Percentiles rank a stretch among this genome's conserved stretches.
Evolutionary conservation across 2,797 vertebrate species (phyloP).

Genomic region (Mastacembelus armatus): DNA sequence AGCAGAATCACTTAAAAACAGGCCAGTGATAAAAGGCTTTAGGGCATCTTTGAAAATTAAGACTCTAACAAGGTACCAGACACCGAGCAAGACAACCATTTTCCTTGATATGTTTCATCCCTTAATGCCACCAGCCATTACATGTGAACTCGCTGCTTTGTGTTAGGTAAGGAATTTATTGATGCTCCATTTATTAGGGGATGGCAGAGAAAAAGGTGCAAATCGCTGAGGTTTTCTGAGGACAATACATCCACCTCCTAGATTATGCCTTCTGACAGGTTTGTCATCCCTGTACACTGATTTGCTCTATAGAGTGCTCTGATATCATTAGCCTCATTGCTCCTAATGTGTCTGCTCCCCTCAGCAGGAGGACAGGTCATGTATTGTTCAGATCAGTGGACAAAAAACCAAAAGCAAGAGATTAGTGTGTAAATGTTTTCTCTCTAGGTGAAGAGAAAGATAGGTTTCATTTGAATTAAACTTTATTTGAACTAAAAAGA

Average conservation of each 20-base stretch:
- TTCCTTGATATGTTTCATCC: conserved; percentile 94
- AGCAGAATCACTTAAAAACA: conserved; percentile 92
- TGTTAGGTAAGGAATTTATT: conserved; percentile 94
- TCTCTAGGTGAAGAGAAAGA: conserved; percentile 16
- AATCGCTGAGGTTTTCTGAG: conserved; percentile 92
- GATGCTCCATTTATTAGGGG: conserved; percentile 92
- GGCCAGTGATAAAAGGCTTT: conserved; percentile 93
- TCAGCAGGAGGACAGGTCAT: conserved; percentile 85
- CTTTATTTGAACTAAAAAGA: conserved; percentile 18
- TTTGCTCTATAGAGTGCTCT: conserved; percentile 94
- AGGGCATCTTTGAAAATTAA: conserved; percentile 92
- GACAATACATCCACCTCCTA: conserved; percentile 91
- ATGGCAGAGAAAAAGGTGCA: conserved; percentile 85
- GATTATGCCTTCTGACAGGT: conserved; percentile 96
- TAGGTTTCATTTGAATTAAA: conserved; percentile 32
- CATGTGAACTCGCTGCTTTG: conserved; percentile 82
- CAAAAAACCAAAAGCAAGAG: conserved; percentile 71
- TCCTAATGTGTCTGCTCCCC: conserved; percentile 95
- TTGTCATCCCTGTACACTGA: conserved; percentile 92
- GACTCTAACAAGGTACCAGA: conserved; percentile 92
- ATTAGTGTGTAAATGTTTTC: conserved; percentile 56
- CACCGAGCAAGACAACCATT: conserved; percentile 89
- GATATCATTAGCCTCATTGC: conserved; percentile 98
- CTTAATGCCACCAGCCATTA: conserved; percentile 88
- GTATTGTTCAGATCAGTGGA: conserved; percentile 83